These are phyloP conservation scores for Macrotrachela quadricornifera DNA, from an alignment of 1,140 invertebrate genomes.

Conservation along the genomic window DNA sequence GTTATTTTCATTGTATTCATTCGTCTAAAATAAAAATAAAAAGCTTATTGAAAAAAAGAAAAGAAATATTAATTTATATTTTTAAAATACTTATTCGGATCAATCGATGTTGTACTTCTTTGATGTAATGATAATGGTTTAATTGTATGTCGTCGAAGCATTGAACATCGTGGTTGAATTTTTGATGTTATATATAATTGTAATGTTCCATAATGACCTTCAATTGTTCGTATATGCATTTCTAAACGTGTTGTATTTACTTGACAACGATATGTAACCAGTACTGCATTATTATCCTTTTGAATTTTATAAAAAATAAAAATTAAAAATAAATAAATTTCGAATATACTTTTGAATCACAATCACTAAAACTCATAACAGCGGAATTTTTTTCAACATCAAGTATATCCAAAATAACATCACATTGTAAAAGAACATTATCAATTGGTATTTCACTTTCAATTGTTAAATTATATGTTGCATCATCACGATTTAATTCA, in stretches of 20 bases:
- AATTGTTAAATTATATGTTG: conserved; percentile 51
- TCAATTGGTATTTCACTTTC: conserved; percentile 62
- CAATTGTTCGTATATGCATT: conserved; percentile 48
- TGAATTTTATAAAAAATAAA: conserved; percentile 10
- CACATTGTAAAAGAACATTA: conserved; percentile 53
- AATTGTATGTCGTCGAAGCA: conserved; percentile 42
- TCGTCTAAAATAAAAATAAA: conserved; percentile 33
- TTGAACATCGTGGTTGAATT: conserved; percentile 51
- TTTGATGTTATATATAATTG: conserved; percentile 57
- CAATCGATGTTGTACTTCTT: conserved; percentile 26
- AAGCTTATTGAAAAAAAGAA: no score
- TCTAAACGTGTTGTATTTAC: conserved; percentile 62
- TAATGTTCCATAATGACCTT: conserved; percentile 53
- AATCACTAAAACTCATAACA: conserved; percentile 54
- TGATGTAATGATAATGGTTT: conserved; percentile 53
- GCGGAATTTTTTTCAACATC: conserved; percentile 68
- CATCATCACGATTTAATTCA: conserved; percentile 44
- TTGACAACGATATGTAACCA: conserved; percentile 64
- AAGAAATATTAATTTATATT: no score
- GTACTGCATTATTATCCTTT: conserved; percentile 47
- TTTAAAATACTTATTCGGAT: no score
- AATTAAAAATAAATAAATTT: conserved; percentile 18
- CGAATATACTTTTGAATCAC: conserved; percentile 31
- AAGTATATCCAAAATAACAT: conserved; percentile 55
- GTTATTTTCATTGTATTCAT: conserved; percentile 47